Base-by-base conservation (phyloP, 2,888 invertebrate genomes). In the Cinara cedri region DNA sequence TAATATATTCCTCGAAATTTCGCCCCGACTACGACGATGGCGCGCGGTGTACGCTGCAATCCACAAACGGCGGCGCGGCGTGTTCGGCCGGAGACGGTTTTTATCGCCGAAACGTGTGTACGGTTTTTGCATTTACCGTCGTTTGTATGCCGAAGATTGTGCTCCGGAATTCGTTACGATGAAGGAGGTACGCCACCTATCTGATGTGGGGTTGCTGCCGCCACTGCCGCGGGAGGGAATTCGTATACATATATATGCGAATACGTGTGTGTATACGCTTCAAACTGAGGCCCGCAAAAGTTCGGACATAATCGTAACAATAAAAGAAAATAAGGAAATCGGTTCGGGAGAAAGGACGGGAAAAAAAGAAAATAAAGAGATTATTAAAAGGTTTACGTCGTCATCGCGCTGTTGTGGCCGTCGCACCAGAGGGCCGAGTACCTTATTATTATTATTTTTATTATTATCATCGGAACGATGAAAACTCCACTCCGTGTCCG, bases 281-380 rank as follows among this genome's bases (percentile, higher is more conserved):
- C 51, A 19, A 34, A 70, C 44, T 46, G 63, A 16, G 51, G 42
- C 21, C 74, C 14, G 65, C 19, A 42, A 21, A 78, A 78, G 68
- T 78, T 60, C 60, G 76, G 68, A 78, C 68, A 68, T 76, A 76
- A 76, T 66, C 75, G 75, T 78, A 78, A 78, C 76, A 68, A 78
- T 78, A 78, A 78, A 78, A 78, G 76, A 46, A 60, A 78, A 78
- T 78, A 57, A 76, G 57, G 63, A 74, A 63, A 74, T 74, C 74
- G 63, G 74, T 63, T 63, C 63, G 63, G 51, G 13, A 16, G 34
- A 34, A 34, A 4, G 42, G n/a, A n/a, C n/a, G n/a, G n/a, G n/a
- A n/a, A n/a, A n/a, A n/a, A n/a, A n/a, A n/a, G n/a, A n/a, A n/a
- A n/a, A n/a, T n/a, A 51, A 63, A 74, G 63, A 74, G 63, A 74